Evolutionary conservation across 2,888 invertebrate species (phyloP), one percentile per base, ranked within the genome.

Genomic region (Conchocele bisecta): DNA sequence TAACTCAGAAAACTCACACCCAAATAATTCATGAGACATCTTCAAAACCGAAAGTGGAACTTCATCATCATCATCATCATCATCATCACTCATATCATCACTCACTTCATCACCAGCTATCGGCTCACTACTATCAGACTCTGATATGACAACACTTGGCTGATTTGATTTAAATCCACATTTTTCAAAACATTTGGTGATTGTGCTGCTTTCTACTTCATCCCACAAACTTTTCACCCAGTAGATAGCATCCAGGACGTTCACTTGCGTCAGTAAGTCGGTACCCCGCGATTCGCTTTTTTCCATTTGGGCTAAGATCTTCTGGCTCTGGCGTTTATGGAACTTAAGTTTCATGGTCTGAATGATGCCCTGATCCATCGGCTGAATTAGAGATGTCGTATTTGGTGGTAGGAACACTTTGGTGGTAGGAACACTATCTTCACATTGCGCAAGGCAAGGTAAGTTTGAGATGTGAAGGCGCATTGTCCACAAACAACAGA

Each of bases 301-400:
- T 20, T 67, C 58, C 7, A 17, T 17, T 0, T 54, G n/a, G 1
- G 46, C 53, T 3, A 44, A 33, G 46, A 46, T 46, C 22, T 46
- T 46, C 20, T 63, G 63, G 9, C 66, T 53, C 28, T 69, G 65
- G 7, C 53, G 46, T 26, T 64, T 57, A 2, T 66, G n/a, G 42
- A 63, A 74, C 17, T 65, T 68, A 1, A 69, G 41, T 51, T 75
- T 65, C 39, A 70, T 11, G 1, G 75, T 42, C 24, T 69, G 61
- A 3, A 75, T 75, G 22, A 75, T 75, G 0, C 70, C 70, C 22
- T 33, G 42, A 42, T 75, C 70, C 59, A 63, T 53, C 15, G 75
- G 66, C 46, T 74, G 74, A 11, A 51, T n/a, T 1, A 35, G 1
- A 5, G 69, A 70, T 15, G 74, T 74, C 4, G 61, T 69, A 44